Percentiles rank a stretch among this genome's conserved stretches.
Conservation (phyloP, 2,113 vertebrate species). For the Syrrhaptes paradoxus region DNA sequence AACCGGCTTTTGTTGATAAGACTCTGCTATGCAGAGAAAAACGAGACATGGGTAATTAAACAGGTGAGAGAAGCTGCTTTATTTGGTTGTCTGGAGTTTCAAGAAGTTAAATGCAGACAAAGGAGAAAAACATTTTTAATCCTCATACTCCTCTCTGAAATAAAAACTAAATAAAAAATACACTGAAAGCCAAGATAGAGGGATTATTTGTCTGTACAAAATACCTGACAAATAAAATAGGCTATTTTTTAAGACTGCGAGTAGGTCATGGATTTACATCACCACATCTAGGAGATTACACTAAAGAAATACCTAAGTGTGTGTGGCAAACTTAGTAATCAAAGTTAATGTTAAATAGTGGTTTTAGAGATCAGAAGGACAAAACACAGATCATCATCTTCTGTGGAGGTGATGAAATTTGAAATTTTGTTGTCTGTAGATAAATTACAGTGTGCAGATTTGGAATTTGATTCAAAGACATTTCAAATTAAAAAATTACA, state of each 20-base stretch:
- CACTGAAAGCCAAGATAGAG: not conserved
- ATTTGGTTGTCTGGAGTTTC: not conserved
- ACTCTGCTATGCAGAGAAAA: not conserved
- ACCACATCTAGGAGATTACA: not conserved
- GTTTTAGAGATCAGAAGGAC: not conserved
- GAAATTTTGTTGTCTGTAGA: not conserved
- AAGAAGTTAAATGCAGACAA: not conserved
- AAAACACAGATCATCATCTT: not conserved
- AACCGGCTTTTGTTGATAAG: constrained; percentile 49
- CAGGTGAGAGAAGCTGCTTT: constrained; percentile 27
- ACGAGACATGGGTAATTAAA: constrained; percentile 51
- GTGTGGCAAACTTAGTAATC: not conserved
- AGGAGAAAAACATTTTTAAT: not conserved
- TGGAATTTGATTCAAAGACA: not conserved
- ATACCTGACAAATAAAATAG: not conserved
- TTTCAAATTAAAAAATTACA: not conserved
- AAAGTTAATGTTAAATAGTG: not conserved
- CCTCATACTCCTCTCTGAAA: not conserved
- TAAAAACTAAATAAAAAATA: not conserved
- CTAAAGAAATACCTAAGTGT: not conserved
- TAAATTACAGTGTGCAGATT: not conserved
- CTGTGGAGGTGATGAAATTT: not conserved
- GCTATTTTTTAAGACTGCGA: not conserved
- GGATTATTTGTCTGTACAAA: not conserved
- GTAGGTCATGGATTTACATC: not conserved